A percentile compares a stretch with the other conserved stretches of the same genome.
Evolutionary conservation across 2,797 vertebrate genomes (phyloP).

Genomic region (Dipus sagitta): DNA sequence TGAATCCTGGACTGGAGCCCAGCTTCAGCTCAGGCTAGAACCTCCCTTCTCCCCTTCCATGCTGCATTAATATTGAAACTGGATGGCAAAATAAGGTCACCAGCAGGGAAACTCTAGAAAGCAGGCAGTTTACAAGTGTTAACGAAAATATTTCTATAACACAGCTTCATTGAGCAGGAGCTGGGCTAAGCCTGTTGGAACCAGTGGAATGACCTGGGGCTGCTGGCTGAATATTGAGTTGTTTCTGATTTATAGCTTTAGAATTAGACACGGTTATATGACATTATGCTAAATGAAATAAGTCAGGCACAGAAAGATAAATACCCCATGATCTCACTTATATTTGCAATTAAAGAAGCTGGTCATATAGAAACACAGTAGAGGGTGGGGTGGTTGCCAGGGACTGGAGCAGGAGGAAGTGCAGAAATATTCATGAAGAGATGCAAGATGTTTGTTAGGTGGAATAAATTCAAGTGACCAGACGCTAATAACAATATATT

Average conservation of each 20-base stretch:
- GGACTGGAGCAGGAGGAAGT: neutral
- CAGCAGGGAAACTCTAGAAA: constrained; percentile 64
- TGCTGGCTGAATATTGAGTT: constrained; percentile 7
- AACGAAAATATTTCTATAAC: constrained; percentile 44
- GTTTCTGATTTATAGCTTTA: constrained; percentile 37
- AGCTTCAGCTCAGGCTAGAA: constrained; percentile 43
- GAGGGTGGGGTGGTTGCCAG: neutral
- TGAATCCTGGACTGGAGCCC: constrained; percentile 66
- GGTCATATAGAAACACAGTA: neutral
- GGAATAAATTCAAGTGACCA: neutral
- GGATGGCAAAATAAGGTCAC: constrained; percentile 67
- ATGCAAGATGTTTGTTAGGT: neutral
- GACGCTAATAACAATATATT: neutral
- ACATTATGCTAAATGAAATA: constrained; percentile 32
- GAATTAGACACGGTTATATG: neutral
- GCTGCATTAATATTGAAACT: constrained; percentile 54
- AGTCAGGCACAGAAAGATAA: neutral
- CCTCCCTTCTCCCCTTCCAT: constrained; percentile 35
- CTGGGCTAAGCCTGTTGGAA: constrained; percentile 15
- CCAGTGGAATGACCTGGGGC: constrained; percentile 7
- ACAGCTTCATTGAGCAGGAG: constrained; percentile 11
- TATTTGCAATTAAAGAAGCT: neutral
- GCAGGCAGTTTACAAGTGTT: constrained; percentile 40
- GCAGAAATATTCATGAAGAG: neutral
- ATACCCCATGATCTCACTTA: neutral